phyloP scores from a whole-genome alignment of 2,797 vertebrate genomes.

The Alosa sapidissima region DNA sequence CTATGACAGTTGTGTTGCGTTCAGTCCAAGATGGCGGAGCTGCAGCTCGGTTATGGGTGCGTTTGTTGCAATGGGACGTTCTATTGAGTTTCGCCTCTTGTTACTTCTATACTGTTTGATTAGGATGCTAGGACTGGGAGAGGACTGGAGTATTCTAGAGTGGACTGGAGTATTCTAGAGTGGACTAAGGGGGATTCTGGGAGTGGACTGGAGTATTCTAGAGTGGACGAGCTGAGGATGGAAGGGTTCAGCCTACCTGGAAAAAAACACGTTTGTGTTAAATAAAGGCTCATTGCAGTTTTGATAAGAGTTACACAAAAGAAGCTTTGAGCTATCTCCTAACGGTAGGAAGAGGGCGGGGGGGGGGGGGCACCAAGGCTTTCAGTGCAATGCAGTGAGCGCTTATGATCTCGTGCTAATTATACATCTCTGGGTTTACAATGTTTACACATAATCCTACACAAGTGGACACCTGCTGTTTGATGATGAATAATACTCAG shows the following conservation, averaged over 20 bases:
- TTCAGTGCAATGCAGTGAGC: background rate
- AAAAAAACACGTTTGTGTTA: background rate
- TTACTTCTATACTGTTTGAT: no score
- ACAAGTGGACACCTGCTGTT: conserved; percentile 16
- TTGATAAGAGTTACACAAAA: background rate
- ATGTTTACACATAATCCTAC: conserved; percentile 15
- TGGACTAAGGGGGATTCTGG: no score
- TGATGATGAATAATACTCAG: background rate
- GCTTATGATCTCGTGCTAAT: background rate
- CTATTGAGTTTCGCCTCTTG: no score
- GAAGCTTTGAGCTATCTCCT: background rate
- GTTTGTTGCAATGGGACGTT: no score
- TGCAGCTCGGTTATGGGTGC: no score
- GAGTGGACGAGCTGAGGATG: background rate
- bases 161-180: no score
- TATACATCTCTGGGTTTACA: background rate
- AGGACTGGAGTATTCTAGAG: no score
- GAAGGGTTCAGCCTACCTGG: background rate
- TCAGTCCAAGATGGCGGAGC: no score
- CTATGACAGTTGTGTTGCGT: no score
- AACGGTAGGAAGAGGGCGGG: background rate
- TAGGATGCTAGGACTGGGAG: no score
- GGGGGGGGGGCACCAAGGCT: background rate
- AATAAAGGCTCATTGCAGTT: background rate
- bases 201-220: no score